These are phyloP conservation scores for Macaca mulatta DNA, from an alignment of 2,113 vertebrate species.

Conservation along the genomic window DNA sequence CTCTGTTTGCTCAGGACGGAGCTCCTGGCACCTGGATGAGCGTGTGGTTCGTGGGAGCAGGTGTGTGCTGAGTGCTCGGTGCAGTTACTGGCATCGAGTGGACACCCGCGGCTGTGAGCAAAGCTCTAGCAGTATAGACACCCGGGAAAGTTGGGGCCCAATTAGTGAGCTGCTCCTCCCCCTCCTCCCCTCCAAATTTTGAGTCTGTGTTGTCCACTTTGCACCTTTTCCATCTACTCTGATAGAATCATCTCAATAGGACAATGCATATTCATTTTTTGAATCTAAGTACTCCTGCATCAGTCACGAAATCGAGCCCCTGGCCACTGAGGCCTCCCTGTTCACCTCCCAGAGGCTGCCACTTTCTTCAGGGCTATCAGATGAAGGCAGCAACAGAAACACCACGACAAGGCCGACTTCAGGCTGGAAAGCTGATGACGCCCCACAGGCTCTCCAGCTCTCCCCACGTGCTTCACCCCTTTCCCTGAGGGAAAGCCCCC, in stretches of 20 bases:
- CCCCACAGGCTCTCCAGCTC: not conserved
- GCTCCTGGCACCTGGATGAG: not conserved
- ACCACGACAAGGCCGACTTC: rapidly evolving
- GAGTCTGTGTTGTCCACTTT: not conserved
- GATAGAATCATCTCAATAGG: rapidly evolving
- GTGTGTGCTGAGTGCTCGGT: not conserved
- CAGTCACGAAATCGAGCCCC: not conserved
- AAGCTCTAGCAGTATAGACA: not conserved
- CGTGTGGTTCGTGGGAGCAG: rapidly evolving
- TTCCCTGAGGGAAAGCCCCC: not conserved
- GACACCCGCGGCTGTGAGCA: not conserved
- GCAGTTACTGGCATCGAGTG: rapidly evolving
- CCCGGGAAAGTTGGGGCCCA: no score
- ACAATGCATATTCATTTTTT: rapidly evolving
- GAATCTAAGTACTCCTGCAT: not conserved
- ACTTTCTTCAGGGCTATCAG: not conserved
- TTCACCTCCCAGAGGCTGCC: not conserved
- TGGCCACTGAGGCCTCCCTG: not conserved
- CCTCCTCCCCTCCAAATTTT: not conserved
- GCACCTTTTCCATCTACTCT: not conserved
- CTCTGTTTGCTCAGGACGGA: rapidly evolving
- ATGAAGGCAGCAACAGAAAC: not conserved
- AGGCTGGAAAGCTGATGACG: not conserved
- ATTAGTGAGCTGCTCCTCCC: not conserved
- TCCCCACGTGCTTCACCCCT: rapidly evolving